phyloP scores from a whole-genome alignment of 2,888 invertebrate genomes.

The Erebia palarica region DNA sequence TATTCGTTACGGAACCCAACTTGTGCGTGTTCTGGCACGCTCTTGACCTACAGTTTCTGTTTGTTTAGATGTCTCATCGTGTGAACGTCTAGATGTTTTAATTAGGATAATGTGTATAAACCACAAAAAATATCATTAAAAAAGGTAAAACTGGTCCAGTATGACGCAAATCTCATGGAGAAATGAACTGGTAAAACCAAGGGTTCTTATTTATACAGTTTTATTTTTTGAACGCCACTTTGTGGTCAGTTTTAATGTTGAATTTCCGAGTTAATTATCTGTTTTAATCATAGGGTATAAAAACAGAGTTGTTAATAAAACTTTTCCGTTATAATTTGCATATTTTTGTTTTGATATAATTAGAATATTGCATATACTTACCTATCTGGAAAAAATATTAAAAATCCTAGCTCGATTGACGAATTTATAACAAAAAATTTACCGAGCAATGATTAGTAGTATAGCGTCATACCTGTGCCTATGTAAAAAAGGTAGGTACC shows the following conservation, averaged over 20 bases:
- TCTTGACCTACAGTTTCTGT: too few species aligned
- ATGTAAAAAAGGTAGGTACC: too few species aligned
- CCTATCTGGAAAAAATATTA: too few species aligned
- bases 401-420: too few species aligned
- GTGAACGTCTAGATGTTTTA: too few species aligned
- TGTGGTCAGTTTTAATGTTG: slow-evolving; percentile 3
- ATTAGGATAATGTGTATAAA: background rate
- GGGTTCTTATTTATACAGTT: background rate
- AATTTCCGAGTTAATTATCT: slow-evolving; percentile 5
- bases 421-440: too few species aligned
- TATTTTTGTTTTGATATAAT: background rate
- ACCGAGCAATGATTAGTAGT: too few species aligned
- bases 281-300: slow-evolving; percentile 2
- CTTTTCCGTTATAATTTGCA: background rate
- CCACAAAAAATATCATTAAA: slow-evolving; percentile 11
- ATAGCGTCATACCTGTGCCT: too few species aligned
- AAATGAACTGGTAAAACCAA: slow-evolving; percentile 20
- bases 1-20: too few species aligned
- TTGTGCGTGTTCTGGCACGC: too few species aligned
- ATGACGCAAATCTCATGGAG: slow-evolving; percentile 18
- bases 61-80: too few species aligned
- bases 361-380: too few species aligned
- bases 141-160: background rate
- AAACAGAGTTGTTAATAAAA: slow-evolving; percentile 11
- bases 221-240: slow-evolving; percentile 1